phyloP scores from a whole-genome alignment of 1,140 invertebrate genomes.

The Melipona quadrifasciata region DNA sequence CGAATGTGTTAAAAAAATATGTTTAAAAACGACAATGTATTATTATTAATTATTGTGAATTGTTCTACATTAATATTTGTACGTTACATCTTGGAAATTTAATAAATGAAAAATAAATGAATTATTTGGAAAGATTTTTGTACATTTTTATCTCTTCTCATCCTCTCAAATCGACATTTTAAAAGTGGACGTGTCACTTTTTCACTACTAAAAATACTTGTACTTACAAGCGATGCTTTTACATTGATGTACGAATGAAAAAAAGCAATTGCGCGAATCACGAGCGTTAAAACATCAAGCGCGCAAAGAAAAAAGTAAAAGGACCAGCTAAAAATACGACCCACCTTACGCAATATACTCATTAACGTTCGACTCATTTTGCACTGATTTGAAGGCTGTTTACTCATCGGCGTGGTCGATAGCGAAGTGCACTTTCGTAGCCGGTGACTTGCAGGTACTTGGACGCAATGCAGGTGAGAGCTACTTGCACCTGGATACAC shows the following conservation, averaged over 20 bases:
- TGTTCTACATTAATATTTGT: too few relatives aligned
- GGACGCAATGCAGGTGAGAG: slow-evolving; percentile 64
- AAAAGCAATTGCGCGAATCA: background rate
- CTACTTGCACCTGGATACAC: slow-evolving; percentile 58
- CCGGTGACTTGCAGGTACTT: slow-evolving; percentile 62
- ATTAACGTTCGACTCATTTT: slow-evolving; percentile 40
- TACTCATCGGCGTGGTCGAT: slow-evolving; percentile 39
- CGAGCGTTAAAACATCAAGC: background rate
- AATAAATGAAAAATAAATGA: background rate
- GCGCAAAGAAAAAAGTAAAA: slow-evolving; percentile 26
- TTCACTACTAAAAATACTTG: background rate
- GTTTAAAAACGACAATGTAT: too few relatives aligned
- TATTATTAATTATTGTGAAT: too few relatives aligned
- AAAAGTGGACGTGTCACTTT: background rate
- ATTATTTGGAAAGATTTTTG: too few relatives aligned
- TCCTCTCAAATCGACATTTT: too few relatives aligned
- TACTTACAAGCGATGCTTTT: background rate
- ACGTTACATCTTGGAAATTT: too few relatives aligned
- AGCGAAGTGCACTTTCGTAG: slow-evolving; percentile 61
- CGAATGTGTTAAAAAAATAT: too few relatives aligned
- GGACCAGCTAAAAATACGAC: slow-evolving; percentile 11
- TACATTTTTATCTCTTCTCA: too few relatives aligned
- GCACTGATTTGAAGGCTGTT: slow-evolving; percentile 57
- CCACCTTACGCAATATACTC: slow-evolving; percentile 15
- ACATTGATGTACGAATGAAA: background rate